Conservation (phyloP, 1,140 invertebrate species). For the Diprion similis region DNA sequence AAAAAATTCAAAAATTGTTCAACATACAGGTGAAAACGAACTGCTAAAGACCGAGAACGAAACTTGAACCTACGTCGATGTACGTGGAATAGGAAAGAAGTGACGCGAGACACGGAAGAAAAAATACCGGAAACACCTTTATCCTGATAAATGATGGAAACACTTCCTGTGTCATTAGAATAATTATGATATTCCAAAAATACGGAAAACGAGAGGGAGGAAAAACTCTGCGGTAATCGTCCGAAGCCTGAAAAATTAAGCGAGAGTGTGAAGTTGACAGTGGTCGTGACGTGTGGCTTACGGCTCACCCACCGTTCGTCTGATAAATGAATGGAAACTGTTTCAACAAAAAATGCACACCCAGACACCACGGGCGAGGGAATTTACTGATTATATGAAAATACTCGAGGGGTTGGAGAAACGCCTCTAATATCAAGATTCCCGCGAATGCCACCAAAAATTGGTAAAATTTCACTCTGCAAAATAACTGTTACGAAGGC, state of each 20-base stretch:
- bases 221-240: slow-evolving; percentile 29
- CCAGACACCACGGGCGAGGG: slow-evolving; percentile 16
- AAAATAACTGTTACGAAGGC: no score
- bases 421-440: background rate
- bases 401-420: background rate
- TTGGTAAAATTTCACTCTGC: no score
- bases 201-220: slow-evolving; percentile 36
- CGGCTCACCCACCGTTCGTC: slow-evolving; percentile 31
- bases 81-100: background rate
- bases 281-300: slow-evolving; percentile 27
- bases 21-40: no score
- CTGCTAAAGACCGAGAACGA: no score
- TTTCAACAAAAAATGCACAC: slow-evolving; percentile 15
- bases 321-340: slow-evolving; percentile 39
- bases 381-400: slow-evolving; percentile 25
- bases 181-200: slow-evolving; percentile 44
- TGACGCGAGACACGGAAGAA: background rate
- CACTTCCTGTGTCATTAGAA: slow-evolving; percentile 23
- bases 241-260: slow-evolving; percentile 49
- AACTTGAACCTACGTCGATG: background rate
- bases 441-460: no score
- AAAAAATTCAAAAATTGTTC: no score
- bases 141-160: slow-evolving; percentile 48
- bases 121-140: slow-evolving; percentile 32
- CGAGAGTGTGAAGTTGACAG: slow-evolving; percentile 35